These are phyloP conservation scores for Xiphophorus maculatus DNA, from an alignment of 2,113 vertebrate genomes.

Conservation along the genomic window DNA sequence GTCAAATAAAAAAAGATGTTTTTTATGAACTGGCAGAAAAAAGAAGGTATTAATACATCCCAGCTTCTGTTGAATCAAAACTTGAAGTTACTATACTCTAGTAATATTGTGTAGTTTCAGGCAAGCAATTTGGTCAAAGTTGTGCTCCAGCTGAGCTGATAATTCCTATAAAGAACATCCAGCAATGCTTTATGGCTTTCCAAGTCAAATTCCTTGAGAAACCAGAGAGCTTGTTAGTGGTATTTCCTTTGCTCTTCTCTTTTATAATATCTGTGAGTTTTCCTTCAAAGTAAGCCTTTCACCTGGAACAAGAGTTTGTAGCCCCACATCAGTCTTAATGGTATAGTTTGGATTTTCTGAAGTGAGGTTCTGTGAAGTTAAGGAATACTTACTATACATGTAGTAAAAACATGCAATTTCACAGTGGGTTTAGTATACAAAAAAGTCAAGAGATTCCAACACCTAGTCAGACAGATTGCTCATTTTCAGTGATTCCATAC, in stretches of 20 bases:
- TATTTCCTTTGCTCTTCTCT: slow-evolving; percentile 3
- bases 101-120: slow-evolving; percentile 48
- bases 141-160: slow-evolving; percentile 54
- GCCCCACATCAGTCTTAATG: slow-evolving; percentile 5
- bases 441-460: too few relatives aligned
- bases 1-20: slow-evolving; percentile 33
- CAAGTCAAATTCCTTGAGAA: slow-evolving; percentile 41
- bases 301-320: slow-evolving; percentile 14
- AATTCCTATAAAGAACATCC: slow-evolving; percentile 59
- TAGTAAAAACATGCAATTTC: background rate
- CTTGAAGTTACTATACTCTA: slow-evolving; percentile 51
- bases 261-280: slow-evolving; percentile 28
- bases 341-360: background rate
- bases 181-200: slow-evolving; percentile 52
- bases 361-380: background rate
- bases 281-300: slow-evolving; percentile 24
- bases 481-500: too few relatives aligned
- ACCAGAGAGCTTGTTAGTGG: slow-evolving; percentile 22
- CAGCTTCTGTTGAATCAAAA: slow-evolving; percentile 55
- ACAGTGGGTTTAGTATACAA: background rate
- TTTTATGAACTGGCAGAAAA: slow-evolving; percentile 11
- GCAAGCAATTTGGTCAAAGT: slow-evolving; percentile 60
- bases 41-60: slow-evolving; percentile 41
- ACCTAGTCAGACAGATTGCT: too few relatives aligned
- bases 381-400: background rate